Evolutionary conservation across 2,888 invertebrate species (phyloP), one percentile per base, ranked within the genome.

Genomic region (Exephanes ischioxanthus): DNA sequence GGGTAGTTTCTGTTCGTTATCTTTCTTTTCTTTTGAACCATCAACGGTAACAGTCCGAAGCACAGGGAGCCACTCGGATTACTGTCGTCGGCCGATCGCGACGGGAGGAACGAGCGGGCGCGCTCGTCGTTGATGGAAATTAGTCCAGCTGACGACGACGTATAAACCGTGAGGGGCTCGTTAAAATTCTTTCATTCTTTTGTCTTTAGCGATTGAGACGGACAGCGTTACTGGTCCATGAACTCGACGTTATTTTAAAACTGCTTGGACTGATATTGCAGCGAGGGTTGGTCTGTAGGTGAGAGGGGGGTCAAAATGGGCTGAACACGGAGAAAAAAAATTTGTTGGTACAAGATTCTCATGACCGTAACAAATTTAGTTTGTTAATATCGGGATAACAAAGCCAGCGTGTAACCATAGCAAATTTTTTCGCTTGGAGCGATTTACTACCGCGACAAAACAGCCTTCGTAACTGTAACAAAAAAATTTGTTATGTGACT

Each of bases 101-200:
- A 41, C 61, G 71, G 48, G 48, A 19, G 22, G 48, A 51, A 48
- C n/a, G 30, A 30, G 30, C 30, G 4, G 30, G 30, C 30, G 30
- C 30, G 30, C 30, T 5, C 30, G 70, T 41, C 48, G 72, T 51
- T 67, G 61, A 81, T 81, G 77, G 33, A 80, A 84, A 84, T 80
- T 61, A 81, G 68, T 73, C 80, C 68, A 53, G 68, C 68, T 37
- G 72, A 70, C 68, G 77, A 80, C 72, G 61, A 80, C 68, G 63
- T 16, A 63, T 72, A 22, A 19, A 68, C 58, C 45, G 45, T 16
- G 77, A 84, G 72, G 73, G 63, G 53, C 80, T 84, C 80, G 77
- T 84, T 84, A 84, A 81, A 81, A 84, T 84, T 73, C 72, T 51
- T 84, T 81, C 78, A 68, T 77, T 68, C 58, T 22, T 53, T 68